phyloP scores from a whole-genome alignment of 35 echinoderm and acorn worm genomes.

The Hemicentrotus pulcherrimus region DNA sequence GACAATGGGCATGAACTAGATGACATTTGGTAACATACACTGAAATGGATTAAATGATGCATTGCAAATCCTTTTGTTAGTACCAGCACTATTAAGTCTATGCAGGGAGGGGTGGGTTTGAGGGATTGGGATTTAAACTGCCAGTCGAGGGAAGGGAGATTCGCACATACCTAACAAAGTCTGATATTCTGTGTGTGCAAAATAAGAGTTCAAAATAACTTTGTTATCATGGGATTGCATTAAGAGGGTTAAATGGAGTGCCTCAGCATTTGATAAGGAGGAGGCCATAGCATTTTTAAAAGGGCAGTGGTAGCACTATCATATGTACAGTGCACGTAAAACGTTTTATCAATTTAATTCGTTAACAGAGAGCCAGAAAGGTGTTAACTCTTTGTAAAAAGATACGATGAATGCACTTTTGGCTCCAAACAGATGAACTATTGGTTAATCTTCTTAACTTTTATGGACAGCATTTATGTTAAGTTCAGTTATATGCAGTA shows the following conservation, averaged over 20 bases:
- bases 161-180: neutral
- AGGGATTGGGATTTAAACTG: neutral
- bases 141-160: neutral
- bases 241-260: neutral
- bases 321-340: no score
- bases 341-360: no score
- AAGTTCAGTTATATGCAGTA: no score
- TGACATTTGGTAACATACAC: neutral
- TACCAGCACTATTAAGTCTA: neutral
- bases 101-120: neutral
- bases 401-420: no score
- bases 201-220: neutral
- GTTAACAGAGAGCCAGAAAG: no score
- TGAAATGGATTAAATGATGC: neutral
- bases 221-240: neutral
- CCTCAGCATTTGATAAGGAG: neutral
- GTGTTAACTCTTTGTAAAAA: no score
- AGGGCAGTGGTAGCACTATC: no score
- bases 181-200: neutral
- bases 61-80: neutral
- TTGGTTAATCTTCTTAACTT: no score
- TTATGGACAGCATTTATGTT: no score
- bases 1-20: neutral
- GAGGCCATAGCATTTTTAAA: no score
- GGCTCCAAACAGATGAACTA: no score